Percentiles rank a stretch among this genome's conserved stretches.
Evolutionary conservation across 2,797 vertebrate species (phyloP).

Genomic region (Scolopax rusticola): DNA sequence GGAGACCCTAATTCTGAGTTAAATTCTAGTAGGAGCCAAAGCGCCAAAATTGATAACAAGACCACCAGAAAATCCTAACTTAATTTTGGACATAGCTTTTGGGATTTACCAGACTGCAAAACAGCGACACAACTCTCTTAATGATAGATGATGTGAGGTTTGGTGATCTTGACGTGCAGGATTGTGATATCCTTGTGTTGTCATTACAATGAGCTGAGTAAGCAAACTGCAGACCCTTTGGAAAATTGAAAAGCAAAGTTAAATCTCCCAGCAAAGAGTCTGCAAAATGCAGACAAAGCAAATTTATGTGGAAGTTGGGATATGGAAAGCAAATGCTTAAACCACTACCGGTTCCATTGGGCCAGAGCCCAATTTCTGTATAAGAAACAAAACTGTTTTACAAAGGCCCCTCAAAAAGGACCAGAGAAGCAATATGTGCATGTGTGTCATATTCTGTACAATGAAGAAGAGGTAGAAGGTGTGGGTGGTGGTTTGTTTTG

Average conservation of each 20-base stretch:
- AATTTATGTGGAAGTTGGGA: background rate
- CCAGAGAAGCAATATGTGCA: background rate
- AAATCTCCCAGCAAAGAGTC: background rate
- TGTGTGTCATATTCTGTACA: background rate
- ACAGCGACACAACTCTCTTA: background rate
- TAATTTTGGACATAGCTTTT: background rate
- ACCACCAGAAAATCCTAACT: background rate
- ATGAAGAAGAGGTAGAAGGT: background rate
- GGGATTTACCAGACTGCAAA: background rate
- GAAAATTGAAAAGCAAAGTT: slow-evolving; percentile 1
- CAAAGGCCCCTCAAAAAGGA: background rate
- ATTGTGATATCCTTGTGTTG: background rate
- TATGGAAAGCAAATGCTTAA: background rate
- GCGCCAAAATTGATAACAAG: background rate
- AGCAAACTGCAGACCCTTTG: background rate
- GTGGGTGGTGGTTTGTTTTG: too few species aligned
- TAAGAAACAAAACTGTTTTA: background rate
- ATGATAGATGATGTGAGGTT: background rate
- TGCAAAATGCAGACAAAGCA: background rate
- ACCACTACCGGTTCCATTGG: background rate
- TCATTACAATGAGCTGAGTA: background rate
- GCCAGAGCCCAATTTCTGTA: background rate
- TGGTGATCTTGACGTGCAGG: background rate
- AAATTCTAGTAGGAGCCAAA: background rate
- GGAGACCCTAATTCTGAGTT: background rate